Conservation (phyloP, 2,888 invertebrate genomes). For the Meiosimyza decipiens region DNA sequence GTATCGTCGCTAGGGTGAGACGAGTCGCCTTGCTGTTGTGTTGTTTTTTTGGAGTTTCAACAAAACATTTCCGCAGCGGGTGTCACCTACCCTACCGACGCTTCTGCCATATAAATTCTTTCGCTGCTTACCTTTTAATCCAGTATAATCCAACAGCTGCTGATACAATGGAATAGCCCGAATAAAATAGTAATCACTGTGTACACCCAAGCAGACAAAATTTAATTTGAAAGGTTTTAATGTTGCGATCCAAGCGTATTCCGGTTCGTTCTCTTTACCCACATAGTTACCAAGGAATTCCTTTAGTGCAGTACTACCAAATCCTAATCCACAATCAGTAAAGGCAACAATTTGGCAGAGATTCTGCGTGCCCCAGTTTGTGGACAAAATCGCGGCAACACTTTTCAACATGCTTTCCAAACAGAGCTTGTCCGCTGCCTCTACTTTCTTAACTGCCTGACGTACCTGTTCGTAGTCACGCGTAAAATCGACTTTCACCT, state of each 20-base stretch:
- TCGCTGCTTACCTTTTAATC: slow-evolving; percentile 72
- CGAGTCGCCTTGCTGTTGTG: too few relatives aligned
- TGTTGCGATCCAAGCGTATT: slow-evolving; percentile 78
- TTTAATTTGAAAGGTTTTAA: slow-evolving; percentile 85
- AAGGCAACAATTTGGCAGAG: slow-evolving; percentile 84
- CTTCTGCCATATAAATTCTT: too few relatives aligned
- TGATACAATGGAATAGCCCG: slow-evolving; percentile 71
- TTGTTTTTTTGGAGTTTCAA: too few relatives aligned
- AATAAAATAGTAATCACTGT: slow-evolving; percentile 72
- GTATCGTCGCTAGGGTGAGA: too few relatives aligned
- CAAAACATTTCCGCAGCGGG: too few relatives aligned
- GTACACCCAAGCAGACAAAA: slow-evolving; percentile 76
- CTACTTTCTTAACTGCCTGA: slow-evolving; percentile 78
- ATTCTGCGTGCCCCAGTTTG: slow-evolving; percentile 91
- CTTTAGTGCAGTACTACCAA: slow-evolving; percentile 71
- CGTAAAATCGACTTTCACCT: slow-evolving; percentile 85
- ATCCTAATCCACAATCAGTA: slow-evolving; percentile 80
- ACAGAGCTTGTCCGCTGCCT: slow-evolving; percentile 88
- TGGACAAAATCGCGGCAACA: slow-evolving; percentile 80
- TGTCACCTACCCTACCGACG: too few relatives aligned
- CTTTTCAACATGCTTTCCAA: slow-evolving; percentile 83
- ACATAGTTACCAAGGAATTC: slow-evolving; percentile 68
- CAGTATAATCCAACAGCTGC: slow-evolving; percentile 81
- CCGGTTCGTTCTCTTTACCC: slow-evolving; percentile 51
- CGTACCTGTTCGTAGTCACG: slow-evolving; percentile 86